Conservation (phyloP, 1,140 invertebrate genomes). For the Drosophila sp. region DNA sequence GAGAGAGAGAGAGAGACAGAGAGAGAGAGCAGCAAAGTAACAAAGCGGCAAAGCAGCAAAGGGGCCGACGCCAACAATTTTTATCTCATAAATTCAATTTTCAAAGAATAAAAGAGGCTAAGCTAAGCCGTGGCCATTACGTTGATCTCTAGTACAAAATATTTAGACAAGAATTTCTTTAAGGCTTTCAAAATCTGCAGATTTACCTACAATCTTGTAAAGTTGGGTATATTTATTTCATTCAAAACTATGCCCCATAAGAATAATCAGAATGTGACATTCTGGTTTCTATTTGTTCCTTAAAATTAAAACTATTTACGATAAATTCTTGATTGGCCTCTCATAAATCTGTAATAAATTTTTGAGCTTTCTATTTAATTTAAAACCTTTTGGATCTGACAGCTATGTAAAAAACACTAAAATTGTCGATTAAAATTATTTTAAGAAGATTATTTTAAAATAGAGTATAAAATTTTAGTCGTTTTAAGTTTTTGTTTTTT, state of each 20-base stretch:
- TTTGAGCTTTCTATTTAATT: too few species aligned
- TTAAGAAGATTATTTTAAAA: too few species aligned
- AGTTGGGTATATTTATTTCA: not conserved
- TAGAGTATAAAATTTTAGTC: too few species aligned
- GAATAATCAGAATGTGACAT: too few species aligned
- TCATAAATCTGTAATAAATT: too few species aligned
- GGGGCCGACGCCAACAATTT: constrained; percentile 24
- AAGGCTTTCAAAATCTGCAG: constrained; percentile 6
- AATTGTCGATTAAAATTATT: too few species aligned
- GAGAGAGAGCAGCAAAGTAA: not conserved
- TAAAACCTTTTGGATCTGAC: too few species aligned
- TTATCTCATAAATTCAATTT: constrained; percentile 67
- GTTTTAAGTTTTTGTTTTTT: too few species aligned
- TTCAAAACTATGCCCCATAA: not conserved
- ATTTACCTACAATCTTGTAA: not conserved
- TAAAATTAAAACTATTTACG: too few species aligned
- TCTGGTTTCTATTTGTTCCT: too few species aligned
- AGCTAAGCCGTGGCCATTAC: constrained; percentile 8
- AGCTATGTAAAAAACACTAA: too few species aligned
- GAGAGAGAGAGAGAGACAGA: constrained; percentile 18
- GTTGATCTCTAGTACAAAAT: constrained; percentile 19
- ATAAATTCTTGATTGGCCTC: too few species aligned
- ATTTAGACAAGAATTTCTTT: constrained; percentile 12
- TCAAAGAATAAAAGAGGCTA: constrained; percentile 31
- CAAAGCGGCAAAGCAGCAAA: constrained; percentile 6